Conservation (phyloP, 2,888 invertebrate species). For the Lysandra coridon region DNA sequence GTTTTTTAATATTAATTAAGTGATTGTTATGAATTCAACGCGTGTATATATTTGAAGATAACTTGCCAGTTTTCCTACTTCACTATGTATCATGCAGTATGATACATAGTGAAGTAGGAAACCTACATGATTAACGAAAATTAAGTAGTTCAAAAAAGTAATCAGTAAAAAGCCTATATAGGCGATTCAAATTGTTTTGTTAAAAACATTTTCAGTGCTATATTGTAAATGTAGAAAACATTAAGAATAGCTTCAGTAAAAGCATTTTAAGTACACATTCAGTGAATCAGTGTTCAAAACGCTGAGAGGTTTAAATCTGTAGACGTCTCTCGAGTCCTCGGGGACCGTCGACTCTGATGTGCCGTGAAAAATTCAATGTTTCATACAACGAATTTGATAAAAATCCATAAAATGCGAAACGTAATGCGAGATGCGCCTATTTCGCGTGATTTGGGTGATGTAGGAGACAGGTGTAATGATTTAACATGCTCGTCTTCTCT, state of each 20-base stretch:
- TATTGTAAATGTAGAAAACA: background rate
- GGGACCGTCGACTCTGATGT: conserved; percentile 54
- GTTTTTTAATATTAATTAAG: too few species aligned
- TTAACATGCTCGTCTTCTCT: background rate
- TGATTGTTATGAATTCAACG: background rate
- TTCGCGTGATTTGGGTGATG: background rate
- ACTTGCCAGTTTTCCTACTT: background rate
- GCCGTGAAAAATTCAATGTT: conserved; percentile 68
- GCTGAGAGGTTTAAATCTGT: conserved; percentile 60
- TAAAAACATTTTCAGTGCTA: background rate
- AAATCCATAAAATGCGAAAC: conserved; percentile 46
- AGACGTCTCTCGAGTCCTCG: conserved; percentile 59
- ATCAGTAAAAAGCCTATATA: background rate
- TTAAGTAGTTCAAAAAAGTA: too few species aligned
- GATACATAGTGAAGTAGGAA: too few species aligned
- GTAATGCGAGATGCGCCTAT: conserved; percentile 37
- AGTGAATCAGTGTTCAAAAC: conserved; percentile 29
- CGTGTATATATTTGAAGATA: background rate
- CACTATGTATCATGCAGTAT: too few species aligned
- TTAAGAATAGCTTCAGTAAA: conserved; percentile 12
- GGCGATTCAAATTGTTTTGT: too few species aligned
- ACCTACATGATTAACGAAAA: too few species aligned
- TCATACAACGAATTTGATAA: conserved; percentile 46
- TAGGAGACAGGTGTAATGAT: conserved; percentile 7
- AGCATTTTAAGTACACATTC: conserved; percentile 30